phyloP scores from a whole-genome alignment of 2,113 vertebrate species.

The Mormoops blainvillei region DNA sequence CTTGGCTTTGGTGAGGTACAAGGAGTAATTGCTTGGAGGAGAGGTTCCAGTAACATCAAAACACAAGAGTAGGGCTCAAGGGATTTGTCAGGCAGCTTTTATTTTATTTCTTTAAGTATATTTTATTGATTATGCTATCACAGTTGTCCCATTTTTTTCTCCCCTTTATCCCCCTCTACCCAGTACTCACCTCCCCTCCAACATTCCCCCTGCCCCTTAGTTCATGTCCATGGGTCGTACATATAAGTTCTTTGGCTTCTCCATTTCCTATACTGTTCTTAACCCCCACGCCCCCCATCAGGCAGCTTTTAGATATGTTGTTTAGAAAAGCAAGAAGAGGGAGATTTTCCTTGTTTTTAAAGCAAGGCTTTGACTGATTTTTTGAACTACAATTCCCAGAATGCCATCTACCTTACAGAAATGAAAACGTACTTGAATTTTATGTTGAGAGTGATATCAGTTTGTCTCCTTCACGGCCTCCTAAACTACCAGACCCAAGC shows the following conservation, averaged over 20 bases:
- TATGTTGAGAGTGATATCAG: neutral
- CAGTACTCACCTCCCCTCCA: no score
- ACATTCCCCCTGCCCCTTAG: no score
- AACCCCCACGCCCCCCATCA: neutral
- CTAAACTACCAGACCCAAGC: neutral
- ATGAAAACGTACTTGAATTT: slow-evolving; percentile 41
- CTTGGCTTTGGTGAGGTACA: slow-evolving; percentile 49
- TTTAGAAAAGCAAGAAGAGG: slow-evolving; percentile 61
- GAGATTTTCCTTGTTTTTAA: slow-evolving; percentile 50
- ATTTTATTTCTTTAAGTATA: neutral
- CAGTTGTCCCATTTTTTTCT: no score
- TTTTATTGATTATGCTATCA: no score
- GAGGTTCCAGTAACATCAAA: slow-evolving; percentile 64
- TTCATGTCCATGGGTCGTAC: no score
- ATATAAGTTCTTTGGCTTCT: no score
- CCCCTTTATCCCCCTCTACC: no score
- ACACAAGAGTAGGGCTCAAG: slow-evolving; percentile 48
- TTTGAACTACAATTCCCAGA: slow-evolving; percentile 70
- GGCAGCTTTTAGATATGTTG: slow-evolving; percentile 62
- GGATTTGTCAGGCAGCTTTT: slow-evolving; percentile 59
- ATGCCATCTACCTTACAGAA: slow-evolving; percentile 45
- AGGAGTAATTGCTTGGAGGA: slow-evolving; percentile 58
- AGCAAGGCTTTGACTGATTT: neutral
- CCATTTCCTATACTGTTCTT: no score
- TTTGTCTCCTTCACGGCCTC: neutral